These are phyloP conservation scores for Clarias batrachus DNA, from an alignment of 2,113 vertebrate genomes.

Conservation along the genomic window DNA sequence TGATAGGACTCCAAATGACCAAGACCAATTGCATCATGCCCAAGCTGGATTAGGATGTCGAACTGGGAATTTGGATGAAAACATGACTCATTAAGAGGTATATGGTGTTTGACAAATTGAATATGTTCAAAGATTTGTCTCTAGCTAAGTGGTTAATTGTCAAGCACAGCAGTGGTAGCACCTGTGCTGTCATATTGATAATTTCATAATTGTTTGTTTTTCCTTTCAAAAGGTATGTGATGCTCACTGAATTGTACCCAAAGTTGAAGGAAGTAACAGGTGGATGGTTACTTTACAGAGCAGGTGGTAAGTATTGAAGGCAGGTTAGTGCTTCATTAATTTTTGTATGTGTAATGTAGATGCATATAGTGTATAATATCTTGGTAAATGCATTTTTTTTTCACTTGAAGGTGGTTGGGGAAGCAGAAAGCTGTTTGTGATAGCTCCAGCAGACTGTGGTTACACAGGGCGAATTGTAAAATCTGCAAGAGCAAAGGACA, in stretches of 20 bases:
- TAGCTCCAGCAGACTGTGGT: no score
- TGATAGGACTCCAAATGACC: background rate
- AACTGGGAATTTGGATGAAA: background rate
- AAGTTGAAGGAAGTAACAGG: background rate
- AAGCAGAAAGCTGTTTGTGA: no score
- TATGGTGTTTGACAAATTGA: background rate
- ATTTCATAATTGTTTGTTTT: background rate
- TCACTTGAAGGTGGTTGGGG: background rate
- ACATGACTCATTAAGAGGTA: background rate
- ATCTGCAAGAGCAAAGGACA: no score
- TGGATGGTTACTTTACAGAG: background rate
- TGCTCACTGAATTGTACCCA: background rate
- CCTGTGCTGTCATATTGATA: background rate
- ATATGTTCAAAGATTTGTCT: background rate
- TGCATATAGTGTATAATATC: background rate
- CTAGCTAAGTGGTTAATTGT: background rate
- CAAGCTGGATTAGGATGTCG: background rate
- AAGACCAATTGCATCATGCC: background rate
- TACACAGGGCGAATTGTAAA: no score
- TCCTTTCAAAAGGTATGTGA: background rate
- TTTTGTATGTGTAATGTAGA: background rate
- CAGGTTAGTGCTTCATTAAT: background rate
- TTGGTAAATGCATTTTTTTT: no score
- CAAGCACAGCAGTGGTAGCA: no score
- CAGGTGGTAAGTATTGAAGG: background rate